Evolutionary conservation across 2,888 invertebrate species (phyloP).

Genomic region (Trichogramma dendrolimi): DNA sequence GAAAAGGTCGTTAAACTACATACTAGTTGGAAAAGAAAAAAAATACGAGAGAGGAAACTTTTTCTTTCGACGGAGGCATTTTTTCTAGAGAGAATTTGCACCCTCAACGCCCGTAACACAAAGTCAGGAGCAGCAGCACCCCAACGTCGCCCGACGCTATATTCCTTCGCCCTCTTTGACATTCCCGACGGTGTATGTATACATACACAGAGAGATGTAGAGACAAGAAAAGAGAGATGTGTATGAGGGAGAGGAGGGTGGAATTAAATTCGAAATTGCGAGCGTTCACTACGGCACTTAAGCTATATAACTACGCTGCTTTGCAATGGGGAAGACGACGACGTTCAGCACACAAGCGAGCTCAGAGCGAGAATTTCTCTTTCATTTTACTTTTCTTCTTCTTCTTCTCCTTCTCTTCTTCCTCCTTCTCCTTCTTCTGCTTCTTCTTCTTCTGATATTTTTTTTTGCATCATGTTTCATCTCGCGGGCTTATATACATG

Average conservation of each 20-base stretch:
- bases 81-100: too few species aligned
- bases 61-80: too few species aligned
- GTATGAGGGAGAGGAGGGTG: conserved; percentile 23
- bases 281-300: conserved; percentile 20
- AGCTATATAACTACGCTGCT: conserved; percentile 6
- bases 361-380: neutral
- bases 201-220: conserved; percentile 23
- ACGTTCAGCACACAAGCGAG: neutral
- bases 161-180: conserved; percentile 33
- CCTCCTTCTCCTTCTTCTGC: too few species aligned
- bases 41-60: too few species aligned
- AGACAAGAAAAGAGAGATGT: neutral
- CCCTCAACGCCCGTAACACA: conserved; percentile 10
- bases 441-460: too few species aligned
- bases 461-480: too few species aligned
- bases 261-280: conserved; percentile 35
- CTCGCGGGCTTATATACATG: too few species aligned
- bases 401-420: too few species aligned
- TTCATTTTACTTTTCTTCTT: too few species aligned
- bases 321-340: neutral
- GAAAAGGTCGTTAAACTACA: too few species aligned
- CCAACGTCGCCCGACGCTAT: conserved; percentile 26
- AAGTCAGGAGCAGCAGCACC: conserved; percentile 17
- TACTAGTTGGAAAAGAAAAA: too few species aligned
- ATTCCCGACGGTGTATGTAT: conserved; percentile 36